Evolutionary conservation across 1,140 invertebrate species (phyloP), one percentile per base, ranked within the genome.

Genomic region (Trichonephila clavipes): DNA sequence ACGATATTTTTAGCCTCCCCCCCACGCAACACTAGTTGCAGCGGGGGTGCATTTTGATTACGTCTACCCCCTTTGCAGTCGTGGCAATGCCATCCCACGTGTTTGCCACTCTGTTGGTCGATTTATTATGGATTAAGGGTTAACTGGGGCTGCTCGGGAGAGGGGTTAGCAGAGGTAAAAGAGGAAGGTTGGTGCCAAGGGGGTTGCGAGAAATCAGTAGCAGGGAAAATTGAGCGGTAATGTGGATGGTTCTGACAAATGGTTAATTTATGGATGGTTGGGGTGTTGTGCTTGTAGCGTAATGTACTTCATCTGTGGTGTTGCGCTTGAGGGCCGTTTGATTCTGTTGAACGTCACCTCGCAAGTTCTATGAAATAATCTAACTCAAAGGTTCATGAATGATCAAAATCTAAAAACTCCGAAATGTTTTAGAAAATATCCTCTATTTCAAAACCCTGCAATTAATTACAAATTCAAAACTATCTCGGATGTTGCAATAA

Each of bases 1-100:
- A 59, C 18, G 85, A 64, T 87, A 87, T 87, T 87, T 87, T 87
- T 87, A 87, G 85, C 85, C 85, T 24, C 12, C 24, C 3, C 3
- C 3, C 5, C 58, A 64, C 12, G 61, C 24, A 18, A 28, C 14
- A 87, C 69, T 28, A 34, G 69, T 77, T 77, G 69, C 69, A 34
- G 69, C 12, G 7, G 28, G 34, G 69, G 28, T 40, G 69, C 69
- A 77, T 28, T 77, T 77, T 77, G 69, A 77, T 77, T 77, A 77
- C 18, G 14, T 40, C 28, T 18, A 6, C 72, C 28, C 18, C 28
- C 7, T 21, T 24, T 24, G 28, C 83, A 8, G 51, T 59, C 2
- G 28, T 18, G 34, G 34, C 72, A 77, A 77, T 34, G 10, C 72
- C 7, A 77, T 69, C 24, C n/a, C 66, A 69, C 66, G 66, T 69